Conservation (phyloP, 2,888 invertebrate genomes). For the Megalurothrips usitatus region DNA sequence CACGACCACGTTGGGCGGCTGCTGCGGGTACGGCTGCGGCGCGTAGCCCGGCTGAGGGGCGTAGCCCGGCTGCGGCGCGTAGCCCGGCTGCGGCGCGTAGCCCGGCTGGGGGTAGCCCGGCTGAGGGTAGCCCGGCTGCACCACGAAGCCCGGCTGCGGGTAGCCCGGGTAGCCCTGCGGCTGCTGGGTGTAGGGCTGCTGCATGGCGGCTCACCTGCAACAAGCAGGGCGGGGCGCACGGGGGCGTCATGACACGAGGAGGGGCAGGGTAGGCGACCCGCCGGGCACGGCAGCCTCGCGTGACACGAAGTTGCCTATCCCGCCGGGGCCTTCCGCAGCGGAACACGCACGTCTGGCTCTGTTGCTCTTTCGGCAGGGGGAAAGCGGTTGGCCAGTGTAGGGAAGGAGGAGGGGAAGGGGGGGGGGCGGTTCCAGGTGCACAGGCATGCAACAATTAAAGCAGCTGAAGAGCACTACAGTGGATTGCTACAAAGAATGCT, state of each 20-base stretch:
- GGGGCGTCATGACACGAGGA: neutral
- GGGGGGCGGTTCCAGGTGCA: no score
- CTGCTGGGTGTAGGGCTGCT: constrained; percentile 18
- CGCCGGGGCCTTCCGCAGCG: neutral
- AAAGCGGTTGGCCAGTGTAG: neutral
- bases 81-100: constrained; percentile 57
- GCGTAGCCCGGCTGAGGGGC: constrained; percentile 51
- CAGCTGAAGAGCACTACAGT: no score
- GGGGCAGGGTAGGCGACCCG: neutral
- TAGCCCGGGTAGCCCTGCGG: constrained; percentile 35
- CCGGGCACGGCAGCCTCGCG: neutral
- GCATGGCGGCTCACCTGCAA: neutral
- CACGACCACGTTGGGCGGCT: constrained; percentile 42
- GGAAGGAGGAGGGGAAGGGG: neutral
- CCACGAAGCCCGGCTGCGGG: constrained; percentile 45
- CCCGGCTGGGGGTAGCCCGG: constrained; percentile 57
- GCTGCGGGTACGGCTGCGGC: constrained; percentile 49
- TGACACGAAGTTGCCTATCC: neutral
- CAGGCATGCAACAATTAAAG: no score
- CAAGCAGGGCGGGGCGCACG: neutral
- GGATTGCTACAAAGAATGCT: no score
- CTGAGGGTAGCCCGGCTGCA: constrained; percentile 50
- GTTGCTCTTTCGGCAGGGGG: no score
- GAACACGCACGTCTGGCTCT: neutral
- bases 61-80: constrained; percentile 56